Conservation (phyloP, 2,888 invertebrate species). For the Priocnemis perturbator region DNA sequence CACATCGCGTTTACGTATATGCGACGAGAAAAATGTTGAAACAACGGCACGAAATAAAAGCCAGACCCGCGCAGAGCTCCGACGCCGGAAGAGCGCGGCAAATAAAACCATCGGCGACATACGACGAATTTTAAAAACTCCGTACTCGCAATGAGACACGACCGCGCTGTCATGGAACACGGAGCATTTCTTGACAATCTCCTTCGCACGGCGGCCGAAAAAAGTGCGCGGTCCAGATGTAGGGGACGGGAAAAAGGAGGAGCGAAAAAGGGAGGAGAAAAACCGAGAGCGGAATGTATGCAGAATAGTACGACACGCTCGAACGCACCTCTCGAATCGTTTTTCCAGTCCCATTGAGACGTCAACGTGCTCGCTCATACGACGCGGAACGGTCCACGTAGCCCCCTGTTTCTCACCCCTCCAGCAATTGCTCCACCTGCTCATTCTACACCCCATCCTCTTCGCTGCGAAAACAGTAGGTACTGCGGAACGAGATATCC, state of each 20-base stretch:
- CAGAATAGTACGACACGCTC: conserved; percentile 12
- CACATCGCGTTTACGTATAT: too few species aligned
- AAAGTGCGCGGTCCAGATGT: neutral
- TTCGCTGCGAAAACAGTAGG: conserved; percentile 11
- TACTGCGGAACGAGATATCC: conserved; percentile 17
- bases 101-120: too few species aligned
- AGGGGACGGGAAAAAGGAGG: neutral
- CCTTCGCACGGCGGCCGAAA: too few species aligned
- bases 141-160: too few species aligned
- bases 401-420: neutral
- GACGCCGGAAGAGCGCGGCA: too few species aligned
- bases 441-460: neutral
- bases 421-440: conserved; percentile 1
- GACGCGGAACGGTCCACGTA: conserved; percentile 36
- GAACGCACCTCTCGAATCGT: conserved; percentile 22
- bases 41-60: too few species aligned
- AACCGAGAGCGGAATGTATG: conserved; percentile 1
- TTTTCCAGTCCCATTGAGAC: conserved; percentile 26
- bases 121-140: too few species aligned
- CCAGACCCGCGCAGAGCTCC: too few species aligned
- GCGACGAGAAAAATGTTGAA: too few species aligned
- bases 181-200: too few species aligned
- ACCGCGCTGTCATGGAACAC: too few species aligned
- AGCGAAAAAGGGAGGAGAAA: neutral
- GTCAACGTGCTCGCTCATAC: conserved; percentile 32